These are phyloP conservation scores for Astatotilapia flaviijosephi DNA, from an alignment of 2,113 vertebrate species.

Conservation along the genomic window DNA sequence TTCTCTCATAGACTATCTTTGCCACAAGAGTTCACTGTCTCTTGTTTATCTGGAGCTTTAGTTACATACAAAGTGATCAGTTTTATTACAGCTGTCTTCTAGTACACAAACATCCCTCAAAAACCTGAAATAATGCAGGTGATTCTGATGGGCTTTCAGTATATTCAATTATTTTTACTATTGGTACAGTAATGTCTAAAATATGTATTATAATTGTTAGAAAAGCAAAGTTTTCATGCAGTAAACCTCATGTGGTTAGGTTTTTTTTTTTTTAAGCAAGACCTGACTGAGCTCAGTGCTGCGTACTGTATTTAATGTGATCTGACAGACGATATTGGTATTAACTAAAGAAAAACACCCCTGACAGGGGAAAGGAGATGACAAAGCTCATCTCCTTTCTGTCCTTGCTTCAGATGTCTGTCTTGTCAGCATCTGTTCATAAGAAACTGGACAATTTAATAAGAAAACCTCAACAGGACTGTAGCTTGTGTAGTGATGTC, in stretches of 20 bases:
- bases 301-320: not conserved
- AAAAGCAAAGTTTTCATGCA: not conserved
- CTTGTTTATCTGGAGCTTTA: not conserved
- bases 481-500: not conserved
- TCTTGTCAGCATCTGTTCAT: not conserved
- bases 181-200: not conserved
- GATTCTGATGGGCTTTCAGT: not conserved
- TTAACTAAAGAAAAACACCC: not conserved
- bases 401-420: not conserved
- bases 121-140: not conserved
- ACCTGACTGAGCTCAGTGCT: not conserved
- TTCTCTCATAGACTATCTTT: accelerated
- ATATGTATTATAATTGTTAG: not conserved
- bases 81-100: not conserved
- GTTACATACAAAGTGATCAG: not conserved
- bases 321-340: not conserved
- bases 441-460: not conserved
- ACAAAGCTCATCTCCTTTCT: not conserved
- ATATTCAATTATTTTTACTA: not conserved
- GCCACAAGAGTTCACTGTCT: not conserved
- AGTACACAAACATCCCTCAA: not conserved
- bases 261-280: not conserved
- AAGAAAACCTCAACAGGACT: not conserved
- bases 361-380: too few relatives aligned
- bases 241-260: not conserved